Conservation (phyloP, 2,113 vertebrate genomes). For the Tricholaema leucomelas region DNA sequence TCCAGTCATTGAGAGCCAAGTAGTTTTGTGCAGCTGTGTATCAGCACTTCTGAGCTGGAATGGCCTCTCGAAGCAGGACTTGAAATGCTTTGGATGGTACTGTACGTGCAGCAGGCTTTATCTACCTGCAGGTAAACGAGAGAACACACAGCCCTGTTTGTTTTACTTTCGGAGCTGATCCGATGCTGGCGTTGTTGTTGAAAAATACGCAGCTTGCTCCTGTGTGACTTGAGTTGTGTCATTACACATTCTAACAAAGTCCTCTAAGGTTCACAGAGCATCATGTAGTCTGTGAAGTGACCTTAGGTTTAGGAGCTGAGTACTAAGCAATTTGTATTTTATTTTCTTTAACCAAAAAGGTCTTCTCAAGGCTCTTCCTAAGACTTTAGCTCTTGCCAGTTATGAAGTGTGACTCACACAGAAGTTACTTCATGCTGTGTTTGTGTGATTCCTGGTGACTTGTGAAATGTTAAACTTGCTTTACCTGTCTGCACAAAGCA, state of each 20-base stretch:
- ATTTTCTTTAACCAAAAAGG: not conserved
- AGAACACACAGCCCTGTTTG: not conserved
- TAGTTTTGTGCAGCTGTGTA: not conserved
- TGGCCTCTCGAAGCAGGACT: not conserved
- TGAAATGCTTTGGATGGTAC: not conserved
- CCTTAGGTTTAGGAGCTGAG: not conserved
- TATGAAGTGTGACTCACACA: slow-evolving; percentile 21
- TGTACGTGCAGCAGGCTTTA: not conserved
- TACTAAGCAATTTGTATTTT: not conserved
- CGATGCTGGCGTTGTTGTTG: not conserved
- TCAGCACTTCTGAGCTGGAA: not conserved
- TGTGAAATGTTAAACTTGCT: slow-evolving; percentile 40
- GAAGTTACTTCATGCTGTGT: slow-evolving; percentile 8
- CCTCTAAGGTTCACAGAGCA: not conserved
- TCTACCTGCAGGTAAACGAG: not conserved
- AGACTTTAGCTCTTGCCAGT: not conserved
- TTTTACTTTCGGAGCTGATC: not conserved
- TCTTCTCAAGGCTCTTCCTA: not conserved
- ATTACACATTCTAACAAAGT: not conserved
- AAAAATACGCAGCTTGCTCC: not conserved
- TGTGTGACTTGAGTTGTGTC: not conserved
- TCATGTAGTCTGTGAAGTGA: not conserved
- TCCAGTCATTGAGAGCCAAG: not conserved
- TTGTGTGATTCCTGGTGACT: slow-evolving; percentile 9
- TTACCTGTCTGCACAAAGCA: not conserved